Conservation (phyloP, 2,888 invertebrate genomes). For the Cryptophagus acutangulus region DNA sequence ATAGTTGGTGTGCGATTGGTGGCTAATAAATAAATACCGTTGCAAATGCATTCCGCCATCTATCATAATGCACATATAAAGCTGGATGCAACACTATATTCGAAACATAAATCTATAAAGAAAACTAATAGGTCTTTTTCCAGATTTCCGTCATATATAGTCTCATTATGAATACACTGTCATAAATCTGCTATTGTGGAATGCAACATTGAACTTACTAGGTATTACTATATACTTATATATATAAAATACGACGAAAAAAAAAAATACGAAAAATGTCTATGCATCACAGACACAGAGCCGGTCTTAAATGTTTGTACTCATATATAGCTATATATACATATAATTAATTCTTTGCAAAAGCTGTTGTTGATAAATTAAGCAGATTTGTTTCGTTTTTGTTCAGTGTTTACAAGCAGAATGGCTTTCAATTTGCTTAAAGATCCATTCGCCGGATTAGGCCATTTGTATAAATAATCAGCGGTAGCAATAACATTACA, state of each 20-base stretch:
- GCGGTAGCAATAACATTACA: slow-evolving; percentile 2
- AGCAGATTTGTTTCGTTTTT: slow-evolving; percentile 22
- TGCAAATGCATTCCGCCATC: slow-evolving; percentile 23
- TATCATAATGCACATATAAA: slow-evolving; percentile 22
- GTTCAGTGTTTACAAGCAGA: slow-evolving; percentile 14
- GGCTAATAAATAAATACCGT: slow-evolving; percentile 13
- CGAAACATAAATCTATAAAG: slow-evolving; percentile 25
- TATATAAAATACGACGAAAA: no score
- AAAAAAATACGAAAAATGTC: no score
- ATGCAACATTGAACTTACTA: no score
- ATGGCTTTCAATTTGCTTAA: slow-evolving; percentile 5
- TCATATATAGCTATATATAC: no score
- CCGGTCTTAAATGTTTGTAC: no score
- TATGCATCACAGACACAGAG: no score
- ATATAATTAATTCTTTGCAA: slow-evolving; percentile 20
- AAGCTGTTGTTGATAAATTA: slow-evolving; percentile 26
- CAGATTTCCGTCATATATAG: slow-evolving; percentile 39
- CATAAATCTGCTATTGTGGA: slow-evolving; percentile 37
- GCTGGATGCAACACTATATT: background rate
- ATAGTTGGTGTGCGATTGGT: background rate
- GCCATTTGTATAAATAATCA: background rate
- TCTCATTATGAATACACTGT: slow-evolving; percentile 38
- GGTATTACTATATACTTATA: no score
- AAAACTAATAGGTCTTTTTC: slow-evolving; percentile 27
- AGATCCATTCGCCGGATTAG: background rate